Evolutionary conservation across 2,888 invertebrate genomes (phyloP).

Genomic region (Clepsis dumicolana): DNA sequence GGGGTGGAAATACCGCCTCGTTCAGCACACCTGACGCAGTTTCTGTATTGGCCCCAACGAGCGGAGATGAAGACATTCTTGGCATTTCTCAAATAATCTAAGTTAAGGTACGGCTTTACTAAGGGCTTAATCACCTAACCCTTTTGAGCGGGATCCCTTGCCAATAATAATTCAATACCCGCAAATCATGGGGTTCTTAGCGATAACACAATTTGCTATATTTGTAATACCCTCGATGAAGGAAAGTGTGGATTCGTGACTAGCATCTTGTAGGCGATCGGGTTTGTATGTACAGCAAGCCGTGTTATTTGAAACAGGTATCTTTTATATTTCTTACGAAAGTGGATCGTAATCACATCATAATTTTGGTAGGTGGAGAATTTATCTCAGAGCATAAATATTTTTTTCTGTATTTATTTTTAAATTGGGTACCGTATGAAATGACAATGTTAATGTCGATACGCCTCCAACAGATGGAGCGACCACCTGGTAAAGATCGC

Average conservation of each 20-base stretch:
- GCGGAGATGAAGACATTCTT: slow-evolving; percentile 51
- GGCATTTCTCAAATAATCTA: slow-evolving; percentile 61
- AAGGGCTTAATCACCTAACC: slow-evolving; percentile 71
- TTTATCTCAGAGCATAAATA: not conserved
- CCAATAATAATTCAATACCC: slow-evolving; percentile 73
- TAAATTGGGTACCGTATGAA: too few species aligned
- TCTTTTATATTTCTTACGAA: not conserved
- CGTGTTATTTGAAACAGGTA: not conserved
- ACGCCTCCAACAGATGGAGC: too few species aligned
- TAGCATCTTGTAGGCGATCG: not conserved
- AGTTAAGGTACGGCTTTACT: slow-evolving; percentile 62
- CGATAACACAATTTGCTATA: slow-evolving; percentile 50
- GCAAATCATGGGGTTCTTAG: slow-evolving; percentile 63
- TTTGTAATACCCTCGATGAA: slow-evolving; percentile 21
- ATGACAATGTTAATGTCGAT: too few species aligned
- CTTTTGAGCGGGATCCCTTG: slow-evolving; percentile 61
- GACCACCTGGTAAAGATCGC: too few species aligned
- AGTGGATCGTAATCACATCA: not conserved
- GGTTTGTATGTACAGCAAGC: not conserved
- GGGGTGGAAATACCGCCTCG: not conserved
- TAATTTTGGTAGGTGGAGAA: not conserved
- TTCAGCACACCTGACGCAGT: slow-evolving; percentile 18
- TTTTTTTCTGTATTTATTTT: too few species aligned
- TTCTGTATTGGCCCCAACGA: slow-evolving; percentile 21
- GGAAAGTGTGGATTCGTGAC: slow-evolving; percentile 21